A percentile compares a stretch with the other conserved stretches of the same genome.
Evolutionary conservation across 2,113 vertebrate species (phyloP).

Genomic region (Sphyrna mokarran): DNA sequence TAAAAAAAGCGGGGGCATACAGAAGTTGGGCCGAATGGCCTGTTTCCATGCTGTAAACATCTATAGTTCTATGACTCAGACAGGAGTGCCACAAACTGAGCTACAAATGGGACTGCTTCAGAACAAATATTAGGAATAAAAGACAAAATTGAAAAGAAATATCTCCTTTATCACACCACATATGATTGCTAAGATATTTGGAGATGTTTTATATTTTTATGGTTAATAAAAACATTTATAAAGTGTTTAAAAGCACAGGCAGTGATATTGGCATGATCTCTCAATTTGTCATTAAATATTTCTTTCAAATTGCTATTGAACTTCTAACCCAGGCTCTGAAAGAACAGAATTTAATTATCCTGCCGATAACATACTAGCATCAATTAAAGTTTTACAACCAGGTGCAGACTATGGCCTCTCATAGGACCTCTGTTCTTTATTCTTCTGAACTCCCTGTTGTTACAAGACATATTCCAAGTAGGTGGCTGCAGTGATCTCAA

Average conservation of each 20-base stretch:
- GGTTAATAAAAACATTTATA: neutral
- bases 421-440: neutral
- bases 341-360: neutral
- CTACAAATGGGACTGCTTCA: too few species aligned
- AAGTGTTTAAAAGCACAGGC: neutral
- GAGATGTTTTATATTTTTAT: neutral
- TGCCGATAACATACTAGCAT: neutral
- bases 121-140: neutral
- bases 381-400: neutral
- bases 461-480: neutral
- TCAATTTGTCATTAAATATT: neutral
- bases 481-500: neutral
- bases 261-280: neutral
- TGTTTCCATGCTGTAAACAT: too few species aligned
- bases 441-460: neutral
- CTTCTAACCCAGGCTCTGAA: neutral
- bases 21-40: too few species aligned
- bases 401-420: neutral
- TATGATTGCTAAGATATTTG: neutral
- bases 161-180: neutral
- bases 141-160: neutral
- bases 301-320: neutral
- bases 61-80: too few species aligned
- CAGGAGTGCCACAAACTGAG: neutral
- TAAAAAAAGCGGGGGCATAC: too few species aligned